Evolutionary conservation across 1,140 invertebrate species (phyloP).

Genomic region (Drosophila triauraria): DNA sequence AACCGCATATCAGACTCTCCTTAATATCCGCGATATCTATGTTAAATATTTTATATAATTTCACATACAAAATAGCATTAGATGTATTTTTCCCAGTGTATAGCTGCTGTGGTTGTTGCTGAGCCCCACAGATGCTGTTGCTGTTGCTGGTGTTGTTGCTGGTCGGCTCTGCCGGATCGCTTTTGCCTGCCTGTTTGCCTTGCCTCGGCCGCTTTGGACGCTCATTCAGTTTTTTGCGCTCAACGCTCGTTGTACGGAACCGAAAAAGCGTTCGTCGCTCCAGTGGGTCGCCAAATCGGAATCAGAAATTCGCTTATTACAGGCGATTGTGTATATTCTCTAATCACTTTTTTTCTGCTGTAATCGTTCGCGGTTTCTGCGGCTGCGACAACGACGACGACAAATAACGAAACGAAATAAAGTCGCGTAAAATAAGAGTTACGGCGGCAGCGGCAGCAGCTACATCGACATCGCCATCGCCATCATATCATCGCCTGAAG

Average conservation of each 20-base stretch:
- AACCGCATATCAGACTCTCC: too few relatives aligned
- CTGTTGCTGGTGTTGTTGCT: slow-evolving; percentile 30
- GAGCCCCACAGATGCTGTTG: slow-evolving; percentile 37
- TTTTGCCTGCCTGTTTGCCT: slow-evolving; percentile 75
- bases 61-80: too few relatives aligned
- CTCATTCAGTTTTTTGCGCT: slow-evolving; percentile 83
- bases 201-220: slow-evolving; percentile 77
- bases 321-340: slow-evolving; percentile 21
- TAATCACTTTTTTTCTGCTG: slow-evolving; percentile 47
- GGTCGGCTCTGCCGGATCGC: slow-evolving; percentile 55
- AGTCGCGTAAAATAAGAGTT: slow-evolving; percentile 43
- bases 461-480: slow-evolving; percentile 27
- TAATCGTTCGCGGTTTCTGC: slow-evolving; percentile 64
- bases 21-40: too few relatives aligned
- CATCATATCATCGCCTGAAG: slow-evolving; percentile 36
- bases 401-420: slow-evolving; percentile 27
- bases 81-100: background rate
- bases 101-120: slow-evolving; percentile 37
- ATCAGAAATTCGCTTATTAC: slow-evolving; percentile 31
- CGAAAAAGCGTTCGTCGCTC: slow-evolving; percentile 61
- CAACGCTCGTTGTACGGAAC: slow-evolving; percentile 82
- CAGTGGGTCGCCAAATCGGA: slow-evolving; percentile 68
- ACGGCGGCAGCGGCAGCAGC: slow-evolving; percentile 34
- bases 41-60: background rate
- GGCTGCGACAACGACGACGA: slow-evolving; percentile 23